A percentile compares a stretch with the other conserved stretches of the same genome.
phyloP scores from a whole-genome alignment of 1,140 invertebrate genomes.

The Drosophila sturtevanti region DNA sequence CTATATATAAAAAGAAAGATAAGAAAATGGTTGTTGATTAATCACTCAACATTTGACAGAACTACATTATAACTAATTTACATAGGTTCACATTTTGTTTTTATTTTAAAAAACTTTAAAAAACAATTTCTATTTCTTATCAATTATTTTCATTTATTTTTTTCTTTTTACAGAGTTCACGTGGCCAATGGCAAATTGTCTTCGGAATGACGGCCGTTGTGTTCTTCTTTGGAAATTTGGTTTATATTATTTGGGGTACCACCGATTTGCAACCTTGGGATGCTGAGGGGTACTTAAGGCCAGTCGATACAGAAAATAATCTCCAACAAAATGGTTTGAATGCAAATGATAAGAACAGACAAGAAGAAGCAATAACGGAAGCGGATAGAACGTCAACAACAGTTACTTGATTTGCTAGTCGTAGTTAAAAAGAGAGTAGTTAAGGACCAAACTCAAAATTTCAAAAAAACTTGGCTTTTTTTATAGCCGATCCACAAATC shows the following conservation, averaged over 20 bases:
- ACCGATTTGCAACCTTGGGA: slow-evolving; percentile 87
- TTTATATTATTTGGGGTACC: slow-evolving; percentile 88
- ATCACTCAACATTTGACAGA: no score
- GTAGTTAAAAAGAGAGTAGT: not conserved
- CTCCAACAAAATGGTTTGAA: slow-evolving; percentile 16
- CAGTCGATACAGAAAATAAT: slow-evolving; percentile 32
- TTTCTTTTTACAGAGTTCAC: slow-evolving; percentile 82
- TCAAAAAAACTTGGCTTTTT: not conserved
- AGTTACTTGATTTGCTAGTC: slow-evolving; percentile 17
- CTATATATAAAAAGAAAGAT: no score
- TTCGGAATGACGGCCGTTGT: slow-evolving; percentile 89
- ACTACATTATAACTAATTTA: no score
- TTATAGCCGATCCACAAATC: no score
- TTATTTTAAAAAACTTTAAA: no score
- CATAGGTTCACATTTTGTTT: no score
- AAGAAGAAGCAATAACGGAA: not conserved
- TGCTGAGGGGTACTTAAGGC: slow-evolving; percentile 76
- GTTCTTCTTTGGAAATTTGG: slow-evolving; percentile 87
- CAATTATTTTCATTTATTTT: not conserved
- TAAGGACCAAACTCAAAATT: not conserved
- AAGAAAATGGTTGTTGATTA: no score
- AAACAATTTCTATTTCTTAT: not conserved
- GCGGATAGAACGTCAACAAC: not conserved
- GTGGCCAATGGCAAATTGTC: slow-evolving; percentile 88
- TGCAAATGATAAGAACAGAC: not conserved